These are phyloP conservation scores for Acropternis orthonyx DNA, from an alignment of 2,797 vertebrate genomes.

Conservation along the genomic window DNA sequence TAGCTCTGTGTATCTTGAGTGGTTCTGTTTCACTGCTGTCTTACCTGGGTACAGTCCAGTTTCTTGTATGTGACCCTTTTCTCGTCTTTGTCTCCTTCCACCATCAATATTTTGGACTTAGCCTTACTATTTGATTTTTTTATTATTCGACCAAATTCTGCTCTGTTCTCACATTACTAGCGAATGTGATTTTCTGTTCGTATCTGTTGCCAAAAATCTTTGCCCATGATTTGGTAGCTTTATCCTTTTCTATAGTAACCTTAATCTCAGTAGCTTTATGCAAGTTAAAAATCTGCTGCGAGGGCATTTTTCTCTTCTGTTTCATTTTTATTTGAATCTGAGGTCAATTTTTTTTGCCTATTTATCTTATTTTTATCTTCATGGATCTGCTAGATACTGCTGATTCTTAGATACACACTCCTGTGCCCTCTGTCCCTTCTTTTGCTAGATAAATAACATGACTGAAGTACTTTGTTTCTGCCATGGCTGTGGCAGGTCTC, in stretches of 20 bases:
- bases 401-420: fast-evolving
- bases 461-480: neutral
- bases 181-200: neutral
- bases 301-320: neutral
- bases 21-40: neutral
- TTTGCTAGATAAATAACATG: neutral
- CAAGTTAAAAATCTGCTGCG: neutral
- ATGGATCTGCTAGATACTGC: neutral
- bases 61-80: neutral
- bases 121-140: neutral
- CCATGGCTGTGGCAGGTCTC: neutral
- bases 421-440: neutral
- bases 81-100: fast-evolving
- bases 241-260: neutral
- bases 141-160: neutral
- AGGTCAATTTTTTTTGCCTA: neutral
- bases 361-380: neutral
- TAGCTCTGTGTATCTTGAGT: neutral
- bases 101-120: neutral
- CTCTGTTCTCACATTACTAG: neutral
- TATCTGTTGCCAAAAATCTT: neutral
- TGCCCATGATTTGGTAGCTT: neutral
- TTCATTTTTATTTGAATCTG: neutral
- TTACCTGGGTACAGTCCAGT: neutral
- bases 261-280: neutral